Evolutionary conservation across 1,140 invertebrate species (phyloP).

Genomic region (Hetaerina americana): DNA sequence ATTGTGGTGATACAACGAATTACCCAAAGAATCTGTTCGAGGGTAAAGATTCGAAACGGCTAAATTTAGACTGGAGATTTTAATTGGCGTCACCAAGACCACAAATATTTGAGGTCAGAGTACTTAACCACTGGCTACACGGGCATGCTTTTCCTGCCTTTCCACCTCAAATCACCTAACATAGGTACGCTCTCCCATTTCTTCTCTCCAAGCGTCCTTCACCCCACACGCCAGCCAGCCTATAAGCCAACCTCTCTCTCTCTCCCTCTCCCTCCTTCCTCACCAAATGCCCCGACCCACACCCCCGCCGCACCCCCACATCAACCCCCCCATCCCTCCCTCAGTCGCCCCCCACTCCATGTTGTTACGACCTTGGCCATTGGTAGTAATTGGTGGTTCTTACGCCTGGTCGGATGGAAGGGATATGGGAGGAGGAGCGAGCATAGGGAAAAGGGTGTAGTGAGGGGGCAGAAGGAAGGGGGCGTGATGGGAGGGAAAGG

Average conservation of each 20-base stretch:
- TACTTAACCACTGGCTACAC: too few relatives aligned
- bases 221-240: neutral
- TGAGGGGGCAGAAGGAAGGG: neutral
- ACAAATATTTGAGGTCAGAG: too few relatives aligned
- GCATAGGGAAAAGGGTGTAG: neutral
- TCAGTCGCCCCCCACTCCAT: neutral
- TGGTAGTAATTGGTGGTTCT: neutral
- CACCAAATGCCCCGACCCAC: neutral
- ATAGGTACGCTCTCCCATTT: too few relatives aligned
- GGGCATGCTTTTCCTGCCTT: too few relatives aligned
- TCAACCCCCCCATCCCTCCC: neutral
- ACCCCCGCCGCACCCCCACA: neutral
- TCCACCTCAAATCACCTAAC: too few relatives aligned
- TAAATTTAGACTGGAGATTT: too few relatives aligned
- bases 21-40: too few relatives aligned
- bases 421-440: neutral
- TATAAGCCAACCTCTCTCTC: too few relatives aligned
- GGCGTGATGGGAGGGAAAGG: too few relatives aligned
- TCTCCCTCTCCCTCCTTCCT: neutral
- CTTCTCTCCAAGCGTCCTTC: neutral
- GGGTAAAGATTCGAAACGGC: too few relatives aligned
- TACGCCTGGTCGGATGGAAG: neutral
- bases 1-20: too few relatives aligned
- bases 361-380: neutral
- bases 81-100: too few relatives aligned